These are phyloP conservation scores for Epistrophe grossulariae DNA, from an alignment of 2,888 invertebrate species.

Conservation along the genomic window DNA sequence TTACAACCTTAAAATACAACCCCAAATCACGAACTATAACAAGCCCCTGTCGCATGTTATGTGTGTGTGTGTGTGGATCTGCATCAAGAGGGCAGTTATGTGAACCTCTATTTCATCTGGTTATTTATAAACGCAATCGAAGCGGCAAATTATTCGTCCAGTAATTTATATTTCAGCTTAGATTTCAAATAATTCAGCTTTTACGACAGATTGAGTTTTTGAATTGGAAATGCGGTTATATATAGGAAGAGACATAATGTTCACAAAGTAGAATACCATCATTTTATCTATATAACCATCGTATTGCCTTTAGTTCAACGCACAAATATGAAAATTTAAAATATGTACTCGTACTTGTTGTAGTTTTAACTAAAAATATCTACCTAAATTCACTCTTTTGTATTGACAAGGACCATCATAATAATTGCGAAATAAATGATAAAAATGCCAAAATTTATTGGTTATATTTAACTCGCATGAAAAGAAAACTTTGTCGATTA, in stretches of 20 bases:
- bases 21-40: background rate
- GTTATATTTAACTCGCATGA: too few species aligned
- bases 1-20: too few species aligned
- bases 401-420: too few species aligned
- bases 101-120: slow-evolving; percentile 59
- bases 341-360: too few species aligned
- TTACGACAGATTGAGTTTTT: slow-evolving; percentile 69
- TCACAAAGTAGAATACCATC: background rate
- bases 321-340: background rate
- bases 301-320: background rate
- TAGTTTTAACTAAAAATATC: too few species aligned
- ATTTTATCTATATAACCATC: background rate
- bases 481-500: too few species aligned
- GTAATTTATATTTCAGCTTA: slow-evolving; percentile 71
- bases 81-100: background rate
- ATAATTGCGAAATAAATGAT: too few species aligned
- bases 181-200: slow-evolving; percentile 72
- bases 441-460: too few species aligned
- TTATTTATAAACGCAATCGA: slow-evolving; percentile 73
- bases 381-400: too few species aligned
- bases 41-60: background rate
- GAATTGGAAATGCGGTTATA: slow-evolving; percentile 5
- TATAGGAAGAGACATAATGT: slow-evolving; percentile 1
- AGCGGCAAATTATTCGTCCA: slow-evolving; percentile 71
- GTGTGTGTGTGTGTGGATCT: background rate